Base-by-base conservation (phyloP, 1,140 invertebrate genomes). In the Belonocnema kinseyi region DNA sequence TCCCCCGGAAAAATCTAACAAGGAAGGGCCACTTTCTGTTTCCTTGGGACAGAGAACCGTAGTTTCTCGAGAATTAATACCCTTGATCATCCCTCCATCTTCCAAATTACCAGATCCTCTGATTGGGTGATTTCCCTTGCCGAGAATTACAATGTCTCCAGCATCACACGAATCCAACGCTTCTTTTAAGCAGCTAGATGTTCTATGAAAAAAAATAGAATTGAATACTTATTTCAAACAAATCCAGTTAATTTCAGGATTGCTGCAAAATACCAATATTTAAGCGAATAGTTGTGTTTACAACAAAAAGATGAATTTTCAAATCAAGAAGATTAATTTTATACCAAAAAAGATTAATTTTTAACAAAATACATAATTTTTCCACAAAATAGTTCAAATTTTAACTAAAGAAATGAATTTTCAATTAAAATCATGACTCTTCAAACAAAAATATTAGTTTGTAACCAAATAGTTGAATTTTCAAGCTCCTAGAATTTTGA, bases 51-150 rank as follows among this genome's bases (percentile, higher is more conserved):
- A 81, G 19, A 92, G 71, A 61, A 89, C 74, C 3, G 85, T 90
- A 2, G 76, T 40, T 10, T 88, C 80, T 26, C 50, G 11, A n/a
- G 74, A 76, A 26, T 80, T 56, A 52, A 93, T 86, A 33, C 92
- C 92, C 83, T 82, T 92, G 21, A 93, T 85, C 26, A 76, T 85
- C 16, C 92, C 92, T n/a, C 92, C 92, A 79, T 91, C 88, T 84
- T 92, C 89, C 56, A 93, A 84, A n/a, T 87, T 90, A 50, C 89
- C 89, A 13, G 88, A 85, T 73, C 85, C 82, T 76, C 84, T 84
- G 54, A 93, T 89, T 21, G 79, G 77, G 85, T 93, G 88, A 11
- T 81, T 85, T n/a, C 88, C 89, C 73, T 92, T 86, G 73, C 90
- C 91, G 71, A 93, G 72, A 75, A 93, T 54, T 78, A 93, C 81